Percentiles rank a stretch among this genome's conserved stretches.
Evolutionary conservation across 1,140 invertebrate genomes (phyloP).

Genomic region (Andricus grossulariae): DNA sequence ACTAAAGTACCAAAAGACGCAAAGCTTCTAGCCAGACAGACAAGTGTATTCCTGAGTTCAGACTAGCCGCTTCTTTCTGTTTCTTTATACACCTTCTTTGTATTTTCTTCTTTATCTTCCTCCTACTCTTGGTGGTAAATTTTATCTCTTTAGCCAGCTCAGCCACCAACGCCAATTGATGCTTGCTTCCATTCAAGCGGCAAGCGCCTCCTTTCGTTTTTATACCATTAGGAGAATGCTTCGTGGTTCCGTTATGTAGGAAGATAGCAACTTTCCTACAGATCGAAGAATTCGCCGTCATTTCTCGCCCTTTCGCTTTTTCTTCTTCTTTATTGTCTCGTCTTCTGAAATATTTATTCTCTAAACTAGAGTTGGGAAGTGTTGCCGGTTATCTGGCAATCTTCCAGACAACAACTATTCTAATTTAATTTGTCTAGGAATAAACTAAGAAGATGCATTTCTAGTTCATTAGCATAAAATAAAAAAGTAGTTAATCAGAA

Average conservation of each 20-base stretch:
- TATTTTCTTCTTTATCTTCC: slow-evolving; percentile 32
- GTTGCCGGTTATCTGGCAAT: no score
- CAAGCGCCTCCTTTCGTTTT: slow-evolving; percentile 52
- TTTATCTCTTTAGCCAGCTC: slow-evolving; percentile 31
- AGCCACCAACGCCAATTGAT: slow-evolving; percentile 54
- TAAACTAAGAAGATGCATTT: no score
- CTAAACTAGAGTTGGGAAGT: not conserved
- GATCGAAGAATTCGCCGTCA: slow-evolving; percentile 13
- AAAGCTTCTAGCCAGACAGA: slow-evolving; percentile 49
- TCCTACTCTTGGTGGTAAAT: not conserved
- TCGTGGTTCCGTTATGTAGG: slow-evolving; percentile 43
- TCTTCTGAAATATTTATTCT: not conserved
- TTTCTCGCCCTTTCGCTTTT: not conserved
- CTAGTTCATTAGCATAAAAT: no score
- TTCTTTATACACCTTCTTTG: slow-evolving; percentile 14
- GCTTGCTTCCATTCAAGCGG: slow-evolving; percentile 54
- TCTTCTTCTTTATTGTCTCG: not conserved
- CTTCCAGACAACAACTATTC: no score
- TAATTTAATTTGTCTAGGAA: no score
- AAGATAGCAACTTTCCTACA: not conserved
- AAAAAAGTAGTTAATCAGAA: no score
- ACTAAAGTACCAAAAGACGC: slow-evolving; percentile 36
- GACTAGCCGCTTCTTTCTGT: slow-evolving; percentile 12
- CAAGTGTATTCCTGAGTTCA: slow-evolving; percentile 45
- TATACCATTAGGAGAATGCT: slow-evolving; percentile 51